These are phyloP conservation scores for Hylaea fasciaria DNA, from an alignment of 2,888 invertebrate species.

Conservation along the genomic window DNA sequence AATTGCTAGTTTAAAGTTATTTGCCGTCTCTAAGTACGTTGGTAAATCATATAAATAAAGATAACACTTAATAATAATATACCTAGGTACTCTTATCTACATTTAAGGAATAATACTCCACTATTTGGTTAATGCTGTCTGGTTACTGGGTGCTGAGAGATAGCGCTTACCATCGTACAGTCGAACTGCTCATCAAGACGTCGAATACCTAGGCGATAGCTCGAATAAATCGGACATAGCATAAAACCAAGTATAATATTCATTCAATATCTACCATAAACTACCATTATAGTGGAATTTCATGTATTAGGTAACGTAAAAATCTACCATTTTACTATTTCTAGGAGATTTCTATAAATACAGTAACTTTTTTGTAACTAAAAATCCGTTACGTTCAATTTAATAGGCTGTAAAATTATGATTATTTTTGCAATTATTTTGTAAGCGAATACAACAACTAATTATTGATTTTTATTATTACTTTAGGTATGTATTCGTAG, in stretches of 20 bases:
- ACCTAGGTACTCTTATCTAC: too few species aligned
- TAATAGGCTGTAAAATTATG: conserved; percentile 51
- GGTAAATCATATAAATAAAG: neutral
- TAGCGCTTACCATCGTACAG: too few species aligned
- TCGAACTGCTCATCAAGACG: too few species aligned
- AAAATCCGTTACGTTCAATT: conserved; percentile 47
- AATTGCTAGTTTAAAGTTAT: too few species aligned
- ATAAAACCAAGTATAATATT: too few species aligned
- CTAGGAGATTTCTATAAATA: neutral
- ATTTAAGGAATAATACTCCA: too few species aligned
- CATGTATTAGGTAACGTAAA: conserved; percentile 37
- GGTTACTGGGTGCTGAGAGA: too few species aligned
- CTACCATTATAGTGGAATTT: conserved; percentile 48
- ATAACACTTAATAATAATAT: too few species aligned
- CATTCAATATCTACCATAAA: neutral
- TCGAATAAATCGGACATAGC: too few species aligned
- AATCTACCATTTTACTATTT: neutral
- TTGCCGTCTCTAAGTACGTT: too few species aligned
- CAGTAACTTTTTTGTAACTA: conserved; percentile 11
- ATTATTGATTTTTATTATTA: conserved; percentile 41
- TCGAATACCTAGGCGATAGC: too few species aligned
- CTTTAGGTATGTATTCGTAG: conserved; percentile 41
- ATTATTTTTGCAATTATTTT: conserved; percentile 31
- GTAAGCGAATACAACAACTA: conserved; percentile 34
- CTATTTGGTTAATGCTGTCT: too few species aligned